phyloP scores from a whole-genome alignment of 2,797 vertebrate species.

The Galaxias olidus region DNA sequence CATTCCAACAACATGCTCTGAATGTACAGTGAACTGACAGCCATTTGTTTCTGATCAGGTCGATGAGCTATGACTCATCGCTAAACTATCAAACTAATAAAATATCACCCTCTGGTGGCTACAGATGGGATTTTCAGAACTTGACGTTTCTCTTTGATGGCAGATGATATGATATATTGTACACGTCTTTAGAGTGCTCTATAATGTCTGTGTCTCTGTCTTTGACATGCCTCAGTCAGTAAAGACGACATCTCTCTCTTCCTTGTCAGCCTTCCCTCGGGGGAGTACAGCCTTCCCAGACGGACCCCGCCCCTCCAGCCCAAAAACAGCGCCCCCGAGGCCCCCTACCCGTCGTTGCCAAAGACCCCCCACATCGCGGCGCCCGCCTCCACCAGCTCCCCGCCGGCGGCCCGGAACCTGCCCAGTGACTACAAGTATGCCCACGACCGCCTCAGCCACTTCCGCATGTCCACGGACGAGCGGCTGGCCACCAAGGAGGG shows the following conservation, averaged over 20 bases:
- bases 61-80: background rate
- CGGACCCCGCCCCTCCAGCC: constrained; percentile 84
- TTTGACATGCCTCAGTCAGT: too few relatives aligned
- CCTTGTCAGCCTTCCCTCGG: constrained; percentile 60
- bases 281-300: constrained; percentile 83
- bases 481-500: constrained; percentile 91
- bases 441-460: constrained; percentile 93
- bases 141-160: background rate
- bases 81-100: constrained; percentile 37
- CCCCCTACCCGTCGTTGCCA: constrained; percentile 91
- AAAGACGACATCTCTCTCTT: background rate
- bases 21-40: background rate
- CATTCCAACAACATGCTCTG: background rate
- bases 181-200: too few relatives aligned
- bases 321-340: constrained; percentile 72
- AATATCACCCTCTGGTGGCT: constrained; percentile 65
- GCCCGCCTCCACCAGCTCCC: constrained; percentile 79
- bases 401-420: constrained; percentile 79
- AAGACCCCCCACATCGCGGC: constrained; percentile 83
- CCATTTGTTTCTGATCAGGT: too few relatives aligned
- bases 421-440: constrained; percentile 98
- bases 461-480: constrained; percentile 95
- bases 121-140: too few relatives aligned
- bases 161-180: too few relatives aligned
- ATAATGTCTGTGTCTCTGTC: too few relatives aligned